A percentile compares a stretch with the other conserved stretches of the same genome.
These are phyloP conservation scores for Teleopsis dalmanni DNA, from an alignment of 1,140 invertebrate genomes.

Conservation along the genomic window DNA sequence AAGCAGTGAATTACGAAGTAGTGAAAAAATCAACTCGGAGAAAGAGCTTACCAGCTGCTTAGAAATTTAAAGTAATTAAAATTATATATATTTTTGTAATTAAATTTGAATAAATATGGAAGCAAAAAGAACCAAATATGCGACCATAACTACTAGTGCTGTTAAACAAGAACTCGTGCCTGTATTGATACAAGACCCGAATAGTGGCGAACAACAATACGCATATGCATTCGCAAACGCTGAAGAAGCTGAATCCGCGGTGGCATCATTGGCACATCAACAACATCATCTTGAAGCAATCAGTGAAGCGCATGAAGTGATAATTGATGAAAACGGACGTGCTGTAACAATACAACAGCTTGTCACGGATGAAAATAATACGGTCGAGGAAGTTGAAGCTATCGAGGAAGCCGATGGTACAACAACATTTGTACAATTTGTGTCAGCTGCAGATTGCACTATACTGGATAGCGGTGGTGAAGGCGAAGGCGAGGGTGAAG, in stretches of 20 bases:
- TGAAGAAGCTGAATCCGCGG: conserved; percentile 29
- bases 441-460: conserved; percentile 18
- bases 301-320: conserved; percentile 32
- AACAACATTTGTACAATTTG: conserved; percentile 35
- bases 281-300: conserved; percentile 24
- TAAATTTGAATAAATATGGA: conserved; percentile 24
- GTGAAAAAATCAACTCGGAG: conserved; percentile 10
- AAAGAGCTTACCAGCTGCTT: conserved; percentile 14
- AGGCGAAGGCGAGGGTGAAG: conserved; percentile 20
- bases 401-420: conserved; percentile 40
- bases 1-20: conserved; percentile 4
- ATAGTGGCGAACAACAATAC: conserved; percentile 23
- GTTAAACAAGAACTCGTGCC: conserved; percentile 32
- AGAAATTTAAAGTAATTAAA: conserved; percentile 3
- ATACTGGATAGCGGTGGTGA: no score
- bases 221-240: conserved; percentile 28
- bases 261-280: conserved; percentile 23
- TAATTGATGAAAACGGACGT: conserved; percentile 39
- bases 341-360: conserved; percentile 33
- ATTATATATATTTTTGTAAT: neutral
- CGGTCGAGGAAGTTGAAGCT: conserved; percentile 36
- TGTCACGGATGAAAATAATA: conserved; percentile 27
- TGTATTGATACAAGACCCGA: conserved; percentile 27
- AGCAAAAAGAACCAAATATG: conserved; percentile 31
- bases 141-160: conserved; percentile 15